A percentile compares a stretch with the other conserved stretches of the same genome.
phyloP scores from a whole-genome alignment of 2,113 vertebrate genomes.

The Herpetotheres cachinnans region DNA sequence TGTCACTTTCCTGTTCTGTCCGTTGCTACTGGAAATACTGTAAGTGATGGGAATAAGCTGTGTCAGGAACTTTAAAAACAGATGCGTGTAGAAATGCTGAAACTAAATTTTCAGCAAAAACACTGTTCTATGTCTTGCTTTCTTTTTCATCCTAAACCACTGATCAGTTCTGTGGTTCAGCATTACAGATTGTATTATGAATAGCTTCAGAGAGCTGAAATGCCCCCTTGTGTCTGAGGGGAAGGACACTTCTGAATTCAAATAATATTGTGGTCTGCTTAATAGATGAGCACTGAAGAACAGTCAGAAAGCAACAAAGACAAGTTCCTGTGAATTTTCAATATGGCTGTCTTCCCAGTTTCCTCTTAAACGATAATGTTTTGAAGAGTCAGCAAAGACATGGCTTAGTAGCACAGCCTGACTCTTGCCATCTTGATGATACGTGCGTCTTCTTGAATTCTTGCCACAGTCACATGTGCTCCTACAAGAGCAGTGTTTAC shows the following conservation, averaged over 20 bases:
- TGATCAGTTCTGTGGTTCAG: neutral
- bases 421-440: neutral
- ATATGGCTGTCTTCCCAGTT: neutral
- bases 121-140: neutral
- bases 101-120: neutral
- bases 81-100: neutral
- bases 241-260: neutral
- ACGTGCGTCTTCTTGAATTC: neutral
- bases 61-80: neutral
- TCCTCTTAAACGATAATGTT: neutral
- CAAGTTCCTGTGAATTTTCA: neutral
- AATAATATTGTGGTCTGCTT: neutral
- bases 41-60: neutral
- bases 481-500: accelerated
- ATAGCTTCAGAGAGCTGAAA: neutral
- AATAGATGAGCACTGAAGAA: neutral
- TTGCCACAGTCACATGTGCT: accelerated
- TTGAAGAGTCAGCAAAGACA: neutral
- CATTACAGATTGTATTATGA: neutral
- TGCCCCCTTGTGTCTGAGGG: neutral
- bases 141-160: neutral
- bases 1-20: neutral
- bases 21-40: neutral
- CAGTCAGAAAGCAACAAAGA: neutral
- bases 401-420: neutral